phyloP scores from a whole-genome alignment of 1,140 invertebrate species.

The Penaeus indicus region DNA sequence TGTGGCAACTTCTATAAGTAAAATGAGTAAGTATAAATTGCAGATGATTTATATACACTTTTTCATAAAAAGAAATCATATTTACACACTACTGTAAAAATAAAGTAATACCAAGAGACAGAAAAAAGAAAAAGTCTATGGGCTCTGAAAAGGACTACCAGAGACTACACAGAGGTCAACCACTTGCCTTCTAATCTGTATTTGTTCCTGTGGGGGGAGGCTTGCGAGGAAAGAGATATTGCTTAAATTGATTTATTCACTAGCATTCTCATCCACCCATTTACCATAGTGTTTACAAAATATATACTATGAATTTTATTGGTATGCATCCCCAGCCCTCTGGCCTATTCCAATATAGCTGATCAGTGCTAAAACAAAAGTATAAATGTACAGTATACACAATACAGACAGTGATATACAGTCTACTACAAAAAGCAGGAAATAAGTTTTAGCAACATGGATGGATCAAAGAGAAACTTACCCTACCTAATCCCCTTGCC shows the following conservation, averaged over 20 bases:
- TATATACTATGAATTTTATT: neutral
- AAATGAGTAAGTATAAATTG: neutral
- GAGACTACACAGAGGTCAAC: neutral
- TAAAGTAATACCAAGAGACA: constrained; percentile 37
- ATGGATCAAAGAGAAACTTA: too few relatives aligned
- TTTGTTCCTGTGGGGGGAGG: constrained; percentile 53
- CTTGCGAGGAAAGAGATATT: constrained; percentile 35
- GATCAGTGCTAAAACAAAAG: too few relatives aligned
- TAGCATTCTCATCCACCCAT: neutral
- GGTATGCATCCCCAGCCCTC: too few relatives aligned
- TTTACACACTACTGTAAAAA: neutral
- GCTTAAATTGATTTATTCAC: neutral
- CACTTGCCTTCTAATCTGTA: constrained; percentile 57
- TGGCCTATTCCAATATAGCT: too few relatives aligned
- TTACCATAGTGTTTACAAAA: neutral
- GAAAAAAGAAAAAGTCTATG: too few relatives aligned
- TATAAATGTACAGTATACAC: too few relatives aligned
- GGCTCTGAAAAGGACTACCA: neutral
- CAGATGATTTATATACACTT: neutral
- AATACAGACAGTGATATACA: too few relatives aligned
- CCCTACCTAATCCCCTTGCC: too few relatives aligned
- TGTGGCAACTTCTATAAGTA: neutral
- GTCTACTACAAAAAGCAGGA: too few relatives aligned
- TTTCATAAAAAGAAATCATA: neutral
- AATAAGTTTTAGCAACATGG: too few relatives aligned